Conservation (phyloP, 2,888 invertebrate species). For the Leucophenga montana region DNA sequence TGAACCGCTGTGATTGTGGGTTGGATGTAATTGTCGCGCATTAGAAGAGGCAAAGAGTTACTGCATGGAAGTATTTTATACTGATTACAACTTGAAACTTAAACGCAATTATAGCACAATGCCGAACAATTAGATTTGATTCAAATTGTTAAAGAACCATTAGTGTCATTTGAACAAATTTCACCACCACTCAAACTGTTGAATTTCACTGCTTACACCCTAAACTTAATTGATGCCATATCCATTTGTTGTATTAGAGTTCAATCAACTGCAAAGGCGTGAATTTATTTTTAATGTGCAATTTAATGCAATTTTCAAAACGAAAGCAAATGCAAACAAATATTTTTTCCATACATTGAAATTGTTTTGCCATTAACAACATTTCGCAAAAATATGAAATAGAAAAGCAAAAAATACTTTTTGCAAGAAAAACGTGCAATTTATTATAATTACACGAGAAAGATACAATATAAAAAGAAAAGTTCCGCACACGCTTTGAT, state of each 20-base stretch:
- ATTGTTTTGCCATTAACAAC: slow-evolving; percentile 27
- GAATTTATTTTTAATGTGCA: background rate
- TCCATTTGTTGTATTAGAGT: background rate
- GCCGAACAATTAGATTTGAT: too few species aligned
- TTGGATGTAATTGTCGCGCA: background rate
- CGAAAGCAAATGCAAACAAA: slow-evolving; percentile 21
- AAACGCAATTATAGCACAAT: too few species aligned
- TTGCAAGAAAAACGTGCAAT: slow-evolving; percentile 11
- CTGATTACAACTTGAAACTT: too few species aligned
- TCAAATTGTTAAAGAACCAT: too few species aligned
- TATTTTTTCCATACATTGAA: background rate
- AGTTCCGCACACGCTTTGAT: slow-evolving; percentile 4
- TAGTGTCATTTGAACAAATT: too few species aligned
- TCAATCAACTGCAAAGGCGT: slow-evolving; percentile 22
- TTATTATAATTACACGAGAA: slow-evolving; percentile 19
- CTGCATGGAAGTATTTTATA: background rate
- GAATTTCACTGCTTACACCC: too few species aligned
- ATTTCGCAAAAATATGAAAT: slow-evolving; percentile 14
- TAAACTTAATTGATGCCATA: background rate
- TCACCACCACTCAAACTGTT: too few species aligned
- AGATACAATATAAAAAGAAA: slow-evolving; percentile 2
- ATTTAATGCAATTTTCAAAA: background rate
- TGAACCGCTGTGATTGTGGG: slow-evolving; percentile 18
- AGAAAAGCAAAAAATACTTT: background rate
- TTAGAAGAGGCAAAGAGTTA: background rate